Evolutionary conservation across 2,888 invertebrate species (phyloP).

Genomic region (Hirudinaria manillensis): DNA sequence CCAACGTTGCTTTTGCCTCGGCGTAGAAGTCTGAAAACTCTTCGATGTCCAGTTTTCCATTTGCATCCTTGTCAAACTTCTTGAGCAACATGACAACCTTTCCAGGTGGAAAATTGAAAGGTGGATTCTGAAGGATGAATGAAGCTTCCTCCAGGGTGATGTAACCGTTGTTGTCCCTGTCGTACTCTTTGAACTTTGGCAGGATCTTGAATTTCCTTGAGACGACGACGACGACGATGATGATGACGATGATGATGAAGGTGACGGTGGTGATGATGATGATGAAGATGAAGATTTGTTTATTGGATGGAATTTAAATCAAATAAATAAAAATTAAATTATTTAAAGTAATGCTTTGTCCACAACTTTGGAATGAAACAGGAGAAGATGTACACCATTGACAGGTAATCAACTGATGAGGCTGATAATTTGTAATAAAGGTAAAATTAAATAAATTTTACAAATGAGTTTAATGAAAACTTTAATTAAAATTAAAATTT

Average conservation of each 20-base stretch:
- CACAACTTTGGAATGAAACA: too few species aligned
- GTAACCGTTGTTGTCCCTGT: constrained; percentile 40
- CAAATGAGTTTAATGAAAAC: too few species aligned
- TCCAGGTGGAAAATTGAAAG: constrained; percentile 40
- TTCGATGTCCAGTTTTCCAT: constrained; percentile 41
- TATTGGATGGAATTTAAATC: background rate
- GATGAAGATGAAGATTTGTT: background rate
- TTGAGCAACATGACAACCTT: constrained; percentile 39
- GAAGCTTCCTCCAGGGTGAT: constrained; percentile 41
- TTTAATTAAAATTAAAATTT: too few species aligned
- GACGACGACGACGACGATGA: background rate
- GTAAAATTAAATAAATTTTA: too few species aligned
- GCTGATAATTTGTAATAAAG: too few species aligned
- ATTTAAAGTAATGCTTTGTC: too few species aligned
- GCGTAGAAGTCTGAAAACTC: constrained; percentile 41
- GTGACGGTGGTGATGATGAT: background rate
- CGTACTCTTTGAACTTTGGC: constrained; percentile 41
- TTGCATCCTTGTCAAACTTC: constrained; percentile 40
- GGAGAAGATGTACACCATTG: too few species aligned
- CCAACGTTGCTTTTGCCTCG: constrained; percentile 41
- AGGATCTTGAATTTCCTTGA: constrained; percentile 38
- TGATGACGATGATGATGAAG: background rate
- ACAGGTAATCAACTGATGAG: too few species aligned
- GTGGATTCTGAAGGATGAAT: constrained; percentile 39
- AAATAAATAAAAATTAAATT: constrained; percentile 8